Base-by-base conservation (phyloP, 2,888 invertebrate species). In the Apodemia zela region DNA sequence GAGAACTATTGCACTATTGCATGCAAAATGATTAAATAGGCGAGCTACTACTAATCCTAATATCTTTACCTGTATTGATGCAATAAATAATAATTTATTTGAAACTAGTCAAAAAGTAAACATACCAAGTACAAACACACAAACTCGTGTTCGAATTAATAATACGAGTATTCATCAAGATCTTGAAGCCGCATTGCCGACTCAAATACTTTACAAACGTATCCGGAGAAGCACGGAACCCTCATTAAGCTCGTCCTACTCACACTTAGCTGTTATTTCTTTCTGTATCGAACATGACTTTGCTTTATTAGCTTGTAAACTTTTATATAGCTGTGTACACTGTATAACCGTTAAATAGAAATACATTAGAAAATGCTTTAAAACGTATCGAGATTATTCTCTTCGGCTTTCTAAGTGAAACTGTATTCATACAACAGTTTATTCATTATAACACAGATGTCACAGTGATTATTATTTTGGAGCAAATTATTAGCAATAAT, bases 301-400 rank as follows among this genome's bases (percentile, higher is more conserved):
- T 25, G 25, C 57, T 57, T 25, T 57, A 29, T 29, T 57, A 57
- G 25, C 29, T 29, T 29, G 57, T 57, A 57, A 57, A 29, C 25
- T 29, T 29, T 29, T 29, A 57, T 47, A 29, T 21, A 21, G 21
- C 51, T 51, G 21, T 21, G 21, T 21, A 21, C 2, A 21, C 11
- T 7, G 21, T 6, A 18, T 13, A 25, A 25, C 25, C 5, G 25
- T 15, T 11, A 2, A 7, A 54, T 54, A 54, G 25, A 21, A 54
- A 54, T 13, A 25, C 54, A 54, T 54, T 54, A 54, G 54, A 54
- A 51, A 54, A 54, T 54, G 17, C 25, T 54, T 54, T 21, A 18
- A 21, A 54, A 54, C 25, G n/a, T 38, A 38, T 13, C 13, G 38
- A 38, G 13, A 13, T 51, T 51, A 21, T 51, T 51, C 51, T 51